These are phyloP conservation scores for Ochotona princeps DNA, from an alignment of 2,113 vertebrate genomes.

Conservation along the genomic window DNA sequence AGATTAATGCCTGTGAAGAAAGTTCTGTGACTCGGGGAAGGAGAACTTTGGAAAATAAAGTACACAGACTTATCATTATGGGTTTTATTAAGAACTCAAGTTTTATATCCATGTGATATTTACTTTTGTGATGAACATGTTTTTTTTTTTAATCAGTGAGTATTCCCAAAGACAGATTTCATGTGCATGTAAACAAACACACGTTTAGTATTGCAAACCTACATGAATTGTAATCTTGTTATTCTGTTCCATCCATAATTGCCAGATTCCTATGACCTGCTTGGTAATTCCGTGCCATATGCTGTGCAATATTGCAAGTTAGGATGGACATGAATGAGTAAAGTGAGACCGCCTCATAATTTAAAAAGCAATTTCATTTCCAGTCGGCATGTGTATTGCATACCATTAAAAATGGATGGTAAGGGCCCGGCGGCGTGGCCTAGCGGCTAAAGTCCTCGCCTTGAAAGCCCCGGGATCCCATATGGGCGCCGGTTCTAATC, in stretches of 20 bases:
- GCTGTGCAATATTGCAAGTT: background rate
- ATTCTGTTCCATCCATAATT: slow-evolving; percentile 6
- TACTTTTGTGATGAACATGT: slow-evolving; percentile 28
- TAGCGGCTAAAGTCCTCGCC: too few relatives aligned
- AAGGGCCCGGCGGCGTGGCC: too few relatives aligned
- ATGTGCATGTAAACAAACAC: background rate
- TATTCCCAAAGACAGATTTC: slow-evolving; percentile 39
- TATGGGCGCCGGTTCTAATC: too few relatives aligned
- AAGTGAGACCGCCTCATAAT: slow-evolving; percentile 40
- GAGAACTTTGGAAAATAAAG: slow-evolving; percentile 18
- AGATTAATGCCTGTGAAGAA: background rate
- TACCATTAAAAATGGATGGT: slow-evolving; percentile 37
- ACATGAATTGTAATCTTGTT: slow-evolving; percentile 18
- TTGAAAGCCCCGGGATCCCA: too few relatives aligned
- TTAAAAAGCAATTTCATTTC: slow-evolving; percentile 54
- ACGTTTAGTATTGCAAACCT: background rate
- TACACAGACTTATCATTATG: background rate
- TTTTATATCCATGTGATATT: slow-evolving; percentile 32
- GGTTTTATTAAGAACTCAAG: slow-evolving; percentile 39
- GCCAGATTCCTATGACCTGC: background rate
- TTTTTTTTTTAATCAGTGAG: background rate
- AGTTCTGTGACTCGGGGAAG: slow-evolving; percentile 16
- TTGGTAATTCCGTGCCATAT: slow-evolving; percentile 16
- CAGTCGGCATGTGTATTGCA: background rate
- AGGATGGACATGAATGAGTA: slow-evolving; percentile 20